phyloP scores from a whole-genome alignment of 2,888 invertebrate species.

The Mythimna albipuncta region DNA sequence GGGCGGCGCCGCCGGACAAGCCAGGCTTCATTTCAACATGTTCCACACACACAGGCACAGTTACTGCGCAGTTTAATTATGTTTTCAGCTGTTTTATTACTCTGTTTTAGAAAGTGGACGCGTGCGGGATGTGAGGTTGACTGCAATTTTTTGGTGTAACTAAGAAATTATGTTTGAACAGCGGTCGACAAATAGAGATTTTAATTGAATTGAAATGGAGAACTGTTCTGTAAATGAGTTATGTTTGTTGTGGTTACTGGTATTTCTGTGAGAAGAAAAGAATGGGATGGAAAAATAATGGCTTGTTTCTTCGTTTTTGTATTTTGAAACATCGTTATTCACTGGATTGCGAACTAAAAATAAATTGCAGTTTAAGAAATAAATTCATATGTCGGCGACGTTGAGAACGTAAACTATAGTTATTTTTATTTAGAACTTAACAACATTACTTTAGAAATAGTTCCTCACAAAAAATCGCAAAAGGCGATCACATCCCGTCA shows the following conservation, averaged over 20 bases:
- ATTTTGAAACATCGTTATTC: background rate
- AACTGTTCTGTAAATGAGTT: background rate
- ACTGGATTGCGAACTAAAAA: background rate
- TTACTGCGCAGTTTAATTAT: conserved; percentile 52
- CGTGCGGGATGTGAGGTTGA: conserved; percentile 32
- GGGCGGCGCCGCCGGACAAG: conserved; percentile 34
- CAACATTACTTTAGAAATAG: conserved; percentile 30
- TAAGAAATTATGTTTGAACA: conserved; percentile 41
- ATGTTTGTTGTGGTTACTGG: background rate
- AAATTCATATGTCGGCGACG: too few species aligned
- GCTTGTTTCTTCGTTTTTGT: background rate
- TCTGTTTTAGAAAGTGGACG: conserved; percentile 47
- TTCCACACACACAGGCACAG: conserved; percentile 32
- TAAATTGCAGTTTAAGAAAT: background rate
- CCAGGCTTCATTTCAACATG: conserved; percentile 45
- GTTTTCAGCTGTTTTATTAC: conserved; percentile 59
- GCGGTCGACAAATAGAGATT: conserved; percentile 4
- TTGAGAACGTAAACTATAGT: background rate
- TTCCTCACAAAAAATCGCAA: conserved; percentile 11
- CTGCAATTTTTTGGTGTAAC: conserved; percentile 39
- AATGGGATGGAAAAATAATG: background rate
- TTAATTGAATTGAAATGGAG: conserved; percentile 36
- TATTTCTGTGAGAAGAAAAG: background rate
- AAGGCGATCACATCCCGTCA: conserved; percentile 22
- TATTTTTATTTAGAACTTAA: conserved; percentile 4